phyloP scores from a whole-genome alignment of 2,797 vertebrate species.

The Sebastes trivittatus region DNA sequence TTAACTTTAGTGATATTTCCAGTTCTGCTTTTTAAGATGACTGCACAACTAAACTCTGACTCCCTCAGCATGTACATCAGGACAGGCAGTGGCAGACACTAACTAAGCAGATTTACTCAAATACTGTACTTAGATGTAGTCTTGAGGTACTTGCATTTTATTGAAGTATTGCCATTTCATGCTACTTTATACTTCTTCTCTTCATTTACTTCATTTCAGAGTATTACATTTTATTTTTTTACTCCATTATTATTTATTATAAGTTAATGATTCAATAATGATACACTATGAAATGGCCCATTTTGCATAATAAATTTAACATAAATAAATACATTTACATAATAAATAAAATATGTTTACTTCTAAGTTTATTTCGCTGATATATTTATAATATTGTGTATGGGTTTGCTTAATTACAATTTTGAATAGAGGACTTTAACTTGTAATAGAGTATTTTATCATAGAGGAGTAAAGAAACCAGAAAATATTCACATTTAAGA shows the following conservation, averaged over 20 bases:
- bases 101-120: background rate
- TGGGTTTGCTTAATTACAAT: background rate
- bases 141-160: no score
- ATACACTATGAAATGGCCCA: background rate
- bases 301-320: background rate
- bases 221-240: background rate
- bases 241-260: background rate
- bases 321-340: background rate
- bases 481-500: no score
- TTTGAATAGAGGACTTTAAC: background rate
- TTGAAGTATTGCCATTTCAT: no score
- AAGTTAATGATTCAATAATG: background rate
- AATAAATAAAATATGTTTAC: background rate
- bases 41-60: background rate
- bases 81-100: background rate
- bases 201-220: no score
- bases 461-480: background rate
- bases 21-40: background rate
- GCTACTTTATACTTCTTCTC: no score
- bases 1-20: background rate
- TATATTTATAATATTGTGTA: background rate
- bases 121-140: background rate
- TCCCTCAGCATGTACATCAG: background rate
- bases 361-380: background rate
- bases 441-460: background rate